These are phyloP conservation scores for Cryptocheilus praepositus DNA, from an alignment of 2,888 invertebrate genomes.

Conservation along the genomic window DNA sequence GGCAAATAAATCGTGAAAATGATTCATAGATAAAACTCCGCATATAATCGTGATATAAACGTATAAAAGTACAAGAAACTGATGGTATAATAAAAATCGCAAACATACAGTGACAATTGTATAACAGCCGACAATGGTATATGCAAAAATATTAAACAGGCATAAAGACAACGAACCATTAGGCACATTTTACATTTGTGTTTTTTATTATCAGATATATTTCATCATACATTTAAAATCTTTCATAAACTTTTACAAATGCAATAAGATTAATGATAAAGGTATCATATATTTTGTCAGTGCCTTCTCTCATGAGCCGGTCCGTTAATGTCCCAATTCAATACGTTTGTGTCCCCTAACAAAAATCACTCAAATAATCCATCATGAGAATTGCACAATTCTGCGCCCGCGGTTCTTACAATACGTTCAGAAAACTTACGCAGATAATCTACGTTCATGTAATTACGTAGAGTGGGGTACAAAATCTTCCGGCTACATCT, in stretches of 20 bases:
- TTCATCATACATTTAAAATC: conserved; percentile 56
- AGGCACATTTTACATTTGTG: conserved; percentile 3
- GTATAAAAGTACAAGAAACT: not conserved
- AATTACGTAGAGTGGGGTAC: no score
- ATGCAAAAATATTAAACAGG: no score
- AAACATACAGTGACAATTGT: not conserved
- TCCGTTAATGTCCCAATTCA: conserved; percentile 1
- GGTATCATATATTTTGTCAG: conserved; percentile 35
- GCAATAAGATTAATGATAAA: conserved; percentile 46
- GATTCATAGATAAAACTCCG: no score
- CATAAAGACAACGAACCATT: no score
- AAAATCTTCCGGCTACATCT: no score
- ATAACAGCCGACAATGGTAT: no score
- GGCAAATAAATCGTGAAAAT: no score
- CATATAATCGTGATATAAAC: no score
- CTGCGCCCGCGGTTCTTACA: conserved; percentile 3
- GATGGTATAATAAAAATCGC: no score
- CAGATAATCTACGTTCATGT: not conserved
- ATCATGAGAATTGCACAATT: not conserved
- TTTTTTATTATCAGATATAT: conserved; percentile 56
- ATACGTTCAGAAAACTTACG: conserved; percentile 10
- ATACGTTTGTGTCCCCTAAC: conserved; percentile 35
- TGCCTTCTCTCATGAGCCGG: not conserved
- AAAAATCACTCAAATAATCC: conserved; percentile 11
- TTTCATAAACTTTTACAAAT: conserved; percentile 64